Evolutionary conservation across 2,113 vertebrate genomes (phyloP).

Genomic region (Tachuris rubrigastra): DNA sequence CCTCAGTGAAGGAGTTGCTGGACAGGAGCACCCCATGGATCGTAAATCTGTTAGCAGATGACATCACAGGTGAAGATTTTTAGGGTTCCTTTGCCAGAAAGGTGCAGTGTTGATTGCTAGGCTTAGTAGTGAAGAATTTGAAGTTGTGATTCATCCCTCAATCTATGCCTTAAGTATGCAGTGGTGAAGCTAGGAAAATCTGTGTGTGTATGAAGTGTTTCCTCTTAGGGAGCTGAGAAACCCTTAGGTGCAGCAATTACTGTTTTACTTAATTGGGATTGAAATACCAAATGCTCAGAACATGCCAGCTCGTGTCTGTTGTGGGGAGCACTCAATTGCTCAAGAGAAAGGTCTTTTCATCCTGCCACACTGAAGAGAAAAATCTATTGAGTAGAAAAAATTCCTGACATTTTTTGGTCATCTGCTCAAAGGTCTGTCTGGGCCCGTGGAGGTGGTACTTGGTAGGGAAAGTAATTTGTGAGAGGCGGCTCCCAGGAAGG

Average conservation of each 20-base stretch:
- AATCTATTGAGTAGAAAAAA: conserved; percentile 8
- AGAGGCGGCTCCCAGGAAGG: not conserved
- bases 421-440: not conserved
- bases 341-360: not conserved
- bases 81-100: not conserved
- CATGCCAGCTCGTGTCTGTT: conserved; percentile 2
- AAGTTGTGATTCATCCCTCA: conserved; percentile 34
- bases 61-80: not conserved
- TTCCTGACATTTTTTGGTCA: not conserved
- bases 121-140: conserved; percentile 5
- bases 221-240: conserved; percentile 24
- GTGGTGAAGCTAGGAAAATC: conserved; percentile 28
- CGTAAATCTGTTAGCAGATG: not conserved
- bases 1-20: not conserved
- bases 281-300: not conserved
- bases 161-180: not conserved
- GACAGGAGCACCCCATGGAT: not conserved
- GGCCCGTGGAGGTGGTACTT: not conserved
- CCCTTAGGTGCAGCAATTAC: conserved; percentile 36
- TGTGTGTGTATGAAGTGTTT: not conserved
- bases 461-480: not conserved
- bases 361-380: not conserved
- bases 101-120: conserved; percentile 21
- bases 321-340: not conserved
- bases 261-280: conserved; percentile 42